Conservation (phyloP, 2,888 invertebrate genomes). For the Hypsopygia costalis region DNA sequence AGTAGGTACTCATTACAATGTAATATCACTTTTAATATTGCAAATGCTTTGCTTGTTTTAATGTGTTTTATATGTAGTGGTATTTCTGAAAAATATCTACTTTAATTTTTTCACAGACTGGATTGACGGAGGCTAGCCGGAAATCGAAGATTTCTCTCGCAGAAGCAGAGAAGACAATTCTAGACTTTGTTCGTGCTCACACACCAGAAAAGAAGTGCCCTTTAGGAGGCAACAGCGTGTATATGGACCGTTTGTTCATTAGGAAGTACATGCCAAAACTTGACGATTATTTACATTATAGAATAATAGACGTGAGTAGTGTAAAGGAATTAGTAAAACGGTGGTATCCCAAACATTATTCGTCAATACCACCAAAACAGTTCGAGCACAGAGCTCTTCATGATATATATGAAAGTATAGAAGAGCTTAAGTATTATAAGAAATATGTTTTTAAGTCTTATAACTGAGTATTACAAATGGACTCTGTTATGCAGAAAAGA, state of each 20-base stretch:
- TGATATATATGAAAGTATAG: conserved; percentile 93
- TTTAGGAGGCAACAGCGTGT: conserved; percentile 93
- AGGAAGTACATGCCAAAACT: conserved; percentile 90
- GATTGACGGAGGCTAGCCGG: conserved; percentile 86
- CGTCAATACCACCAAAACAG: conserved; percentile 81
- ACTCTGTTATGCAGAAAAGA: no score
- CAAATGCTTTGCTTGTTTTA: no score
- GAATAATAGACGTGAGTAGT: conserved; percentile 95
- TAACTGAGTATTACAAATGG: no score
- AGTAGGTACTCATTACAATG: no score
- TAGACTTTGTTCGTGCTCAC: conserved; percentile 85
- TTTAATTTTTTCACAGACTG: conserved; percentile 82
- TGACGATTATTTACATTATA: conserved; percentile 90
- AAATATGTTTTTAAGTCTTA: conserved; percentile 79
- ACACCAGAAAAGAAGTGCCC: conserved; percentile 82
- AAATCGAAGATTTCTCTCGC: conserved; percentile 83
- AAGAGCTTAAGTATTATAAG: conserved; percentile 90
- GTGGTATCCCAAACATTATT: conserved; percentile 86
- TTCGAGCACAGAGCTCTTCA: conserved; percentile 87
- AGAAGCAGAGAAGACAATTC: conserved; percentile 85
- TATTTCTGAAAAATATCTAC: conserved; percentile 7
- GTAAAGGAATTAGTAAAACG: conserved; percentile 90
- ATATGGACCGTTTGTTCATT: conserved; percentile 92
- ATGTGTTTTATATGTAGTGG: no score
- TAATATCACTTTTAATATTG: no score